Base-by-base conservation (phyloP, 2,797 vertebrate species). In the Numenius phaeopus region DNA sequence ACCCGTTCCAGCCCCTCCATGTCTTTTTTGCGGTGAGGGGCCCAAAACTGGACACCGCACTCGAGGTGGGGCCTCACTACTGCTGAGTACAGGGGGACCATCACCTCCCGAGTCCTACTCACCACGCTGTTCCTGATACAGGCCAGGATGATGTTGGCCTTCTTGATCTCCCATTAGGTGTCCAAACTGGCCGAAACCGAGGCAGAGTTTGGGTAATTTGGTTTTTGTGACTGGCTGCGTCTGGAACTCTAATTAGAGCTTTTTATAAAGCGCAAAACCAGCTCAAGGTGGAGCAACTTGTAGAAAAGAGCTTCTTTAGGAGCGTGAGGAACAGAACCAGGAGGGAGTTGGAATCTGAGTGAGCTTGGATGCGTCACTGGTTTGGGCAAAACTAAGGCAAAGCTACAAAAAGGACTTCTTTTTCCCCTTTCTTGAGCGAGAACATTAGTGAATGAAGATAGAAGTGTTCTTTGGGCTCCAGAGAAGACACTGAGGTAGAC, bases 401-500 rank as follows among this genome's bases (percentile, higher is more conserved):
- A 71, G 14, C 52, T 30, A 13, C 1, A 0, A 5, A 9, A 27
- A 50, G 26, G 26, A 26, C 1, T 19, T 19, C 17, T 42, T 42
- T 40, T 42, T 42, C 34, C 37, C 30, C 10, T 70, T 65, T 14
- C 22, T 26, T 11, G 14, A 23, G 49, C 19, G 44, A 80, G 39
- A 75, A 30, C 4, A 5, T 26, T 3, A 21, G 12, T 37, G 69
- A 86, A 44, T 27, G 37, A 55, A 26, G 34, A 18, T 21, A 5
- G 2, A 44, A 50, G 23, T 26, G 6, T 50, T 80, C 39, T 62
- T 42, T 20, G 24, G 32, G n/a, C 57, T 87, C 62, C 18, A 29
- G 40, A 24, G 52, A 15, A 54, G 61, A 11, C 22, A 4, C 30
- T 27, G n/a, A 27, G 13, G 12, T 29, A 34, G n/a, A 21, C 40